phyloP scores from a whole-genome alignment of 2,888 invertebrate genomes.

The Ellobium chinense region DNA sequence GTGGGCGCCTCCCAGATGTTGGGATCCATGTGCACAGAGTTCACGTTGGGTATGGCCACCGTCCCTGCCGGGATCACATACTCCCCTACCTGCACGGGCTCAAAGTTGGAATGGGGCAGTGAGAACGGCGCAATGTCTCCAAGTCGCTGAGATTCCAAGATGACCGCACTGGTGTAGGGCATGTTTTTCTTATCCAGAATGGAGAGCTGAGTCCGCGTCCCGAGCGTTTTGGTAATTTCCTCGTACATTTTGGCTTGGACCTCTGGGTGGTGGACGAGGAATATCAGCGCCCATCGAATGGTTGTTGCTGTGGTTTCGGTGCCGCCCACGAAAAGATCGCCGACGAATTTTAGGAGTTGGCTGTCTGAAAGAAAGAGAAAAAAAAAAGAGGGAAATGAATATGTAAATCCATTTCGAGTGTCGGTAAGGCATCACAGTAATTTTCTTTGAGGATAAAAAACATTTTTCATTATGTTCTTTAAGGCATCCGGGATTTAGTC shows the following conservation, averaged over 20 bases:
- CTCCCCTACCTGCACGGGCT: constrained; percentile 58
- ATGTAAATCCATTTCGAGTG: too few species aligned
- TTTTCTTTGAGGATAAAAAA: too few species aligned
- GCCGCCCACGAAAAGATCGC: constrained; percentile 69
- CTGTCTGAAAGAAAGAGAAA: constrained; percentile 46
- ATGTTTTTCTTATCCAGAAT: constrained; percentile 57
- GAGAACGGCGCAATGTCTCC: constrained; percentile 54
- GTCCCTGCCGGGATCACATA: constrained; percentile 65
- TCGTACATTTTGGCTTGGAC: constrained; percentile 55
- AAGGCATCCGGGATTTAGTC: too few species aligned
- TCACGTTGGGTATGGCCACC: constrained; percentile 68
- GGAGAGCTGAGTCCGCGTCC: constrained; percentile 17
- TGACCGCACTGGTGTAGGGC: constrained; percentile 60
- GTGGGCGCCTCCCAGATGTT: constrained; percentile 68
- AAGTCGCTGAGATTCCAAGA: constrained; percentile 63
- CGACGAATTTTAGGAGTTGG: constrained; percentile 55
- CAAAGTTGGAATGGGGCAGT: constrained; percentile 59
- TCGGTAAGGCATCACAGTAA: too few species aligned
- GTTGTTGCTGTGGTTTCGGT: constrained; percentile 70
- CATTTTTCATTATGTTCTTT: too few species aligned
- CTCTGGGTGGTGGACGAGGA: constrained; percentile 65
- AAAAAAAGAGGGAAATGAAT: too few species aligned
- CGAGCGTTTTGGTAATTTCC: constrained; percentile 37
- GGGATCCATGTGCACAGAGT: constrained; percentile 68
- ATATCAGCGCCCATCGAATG: constrained; percentile 66